Percentiles rank a stretch among this genome's conserved stretches.
Conservation (phyloP, 35 echinoderm and acorn worm genomes). For the Patiria miniata region DNA sequence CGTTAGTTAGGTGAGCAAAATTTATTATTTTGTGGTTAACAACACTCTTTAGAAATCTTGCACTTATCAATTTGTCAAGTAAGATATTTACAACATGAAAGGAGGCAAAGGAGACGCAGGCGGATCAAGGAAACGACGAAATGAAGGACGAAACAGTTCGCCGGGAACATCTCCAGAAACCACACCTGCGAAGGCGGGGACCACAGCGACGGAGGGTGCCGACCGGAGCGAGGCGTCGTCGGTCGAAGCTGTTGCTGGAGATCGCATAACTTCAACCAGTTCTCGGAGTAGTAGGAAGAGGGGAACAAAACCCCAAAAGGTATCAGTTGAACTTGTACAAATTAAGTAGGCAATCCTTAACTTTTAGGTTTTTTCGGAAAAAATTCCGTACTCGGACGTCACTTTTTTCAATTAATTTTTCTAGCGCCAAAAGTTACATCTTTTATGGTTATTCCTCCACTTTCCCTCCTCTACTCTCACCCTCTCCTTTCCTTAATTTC, state of each 20-base stretch:
- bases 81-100: not conserved
- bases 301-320: not conserved
- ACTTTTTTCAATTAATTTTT: too few relatives aligned
- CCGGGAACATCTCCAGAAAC: not conserved
- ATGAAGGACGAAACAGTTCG: not conserved
- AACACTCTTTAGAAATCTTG: not conserved
- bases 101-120: not conserved
- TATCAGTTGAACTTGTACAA: too few relatives aligned
- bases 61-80: not conserved
- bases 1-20: too few relatives aligned
- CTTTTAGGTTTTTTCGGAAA: too few relatives aligned
- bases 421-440: too few relatives aligned
- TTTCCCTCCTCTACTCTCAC: too few relatives aligned
- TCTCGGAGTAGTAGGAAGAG: not conserved
- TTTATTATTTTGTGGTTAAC: too few relatives aligned
- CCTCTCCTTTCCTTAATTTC: too few relatives aligned
- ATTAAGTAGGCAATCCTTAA: too few relatives aligned
- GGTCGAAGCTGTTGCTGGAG: not conserved
- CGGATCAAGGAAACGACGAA: conserved; percentile 2
- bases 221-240: not conserved
- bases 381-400: too few relatives aligned
- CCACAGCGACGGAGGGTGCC: not conserved
- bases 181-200: not conserved
- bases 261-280: not conserved
- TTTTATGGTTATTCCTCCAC: too few relatives aligned